Conservation (phyloP, 2,113 vertebrate genomes). For the Gasterosteus aculeatus region DNA sequence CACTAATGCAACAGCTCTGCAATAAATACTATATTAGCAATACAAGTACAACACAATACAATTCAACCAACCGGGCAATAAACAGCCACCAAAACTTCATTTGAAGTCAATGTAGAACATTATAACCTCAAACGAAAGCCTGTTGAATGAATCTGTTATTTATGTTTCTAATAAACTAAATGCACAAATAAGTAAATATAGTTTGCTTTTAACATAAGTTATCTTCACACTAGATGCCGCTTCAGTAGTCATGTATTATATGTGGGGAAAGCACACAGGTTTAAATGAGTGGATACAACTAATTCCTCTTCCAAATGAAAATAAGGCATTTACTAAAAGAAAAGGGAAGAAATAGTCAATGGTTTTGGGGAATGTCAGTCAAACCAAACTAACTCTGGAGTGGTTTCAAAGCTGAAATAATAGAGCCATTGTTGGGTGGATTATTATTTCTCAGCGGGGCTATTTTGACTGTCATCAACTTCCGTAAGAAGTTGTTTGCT, state of each 20-base stretch:
- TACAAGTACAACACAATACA: neutral
- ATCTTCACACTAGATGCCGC: neutral
- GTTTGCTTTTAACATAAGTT: no score
- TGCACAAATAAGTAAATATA: no score
- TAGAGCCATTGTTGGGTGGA: conserved; percentile 53
- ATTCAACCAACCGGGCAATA: neutral
- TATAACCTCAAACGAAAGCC: neutral
- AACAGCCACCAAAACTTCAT: neutral
- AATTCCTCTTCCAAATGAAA: neutral
- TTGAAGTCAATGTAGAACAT: neutral
- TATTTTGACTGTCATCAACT: conserved; percentile 83
- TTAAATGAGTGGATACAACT: neutral
- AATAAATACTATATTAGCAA: neutral
- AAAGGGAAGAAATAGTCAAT: neutral
- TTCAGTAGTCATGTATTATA: neutral
- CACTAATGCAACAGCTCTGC: neutral
- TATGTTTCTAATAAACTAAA: neutral
- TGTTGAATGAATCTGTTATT: neutral
- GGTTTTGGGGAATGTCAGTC: neutral
- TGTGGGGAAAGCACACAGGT: neutral
- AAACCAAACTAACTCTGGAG: neutral
- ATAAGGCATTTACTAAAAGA: neutral
- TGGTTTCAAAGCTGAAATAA: conserved; percentile 41
- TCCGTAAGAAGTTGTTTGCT: conserved; percentile 79
- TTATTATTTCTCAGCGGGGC: conserved; percentile 70